Evolutionary conservation across 1,140 invertebrate species (phyloP).

Genomic region (Caenorhabditis tropicalis): DNA sequence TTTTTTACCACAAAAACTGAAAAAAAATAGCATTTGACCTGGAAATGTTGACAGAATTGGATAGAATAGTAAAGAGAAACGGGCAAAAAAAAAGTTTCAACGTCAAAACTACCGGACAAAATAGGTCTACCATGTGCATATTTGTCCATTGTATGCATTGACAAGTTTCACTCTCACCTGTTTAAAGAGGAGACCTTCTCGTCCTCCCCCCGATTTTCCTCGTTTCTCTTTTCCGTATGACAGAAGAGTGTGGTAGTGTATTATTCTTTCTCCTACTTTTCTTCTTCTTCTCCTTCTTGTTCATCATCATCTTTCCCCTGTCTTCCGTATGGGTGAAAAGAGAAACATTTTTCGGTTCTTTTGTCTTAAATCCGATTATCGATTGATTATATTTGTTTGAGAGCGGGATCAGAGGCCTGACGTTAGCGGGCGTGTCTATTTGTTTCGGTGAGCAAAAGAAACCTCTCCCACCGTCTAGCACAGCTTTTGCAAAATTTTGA

Average conservation of each 20-base stretch:
- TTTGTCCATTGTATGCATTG: slow-evolving; percentile 37
- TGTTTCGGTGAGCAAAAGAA: slow-evolving; percentile 31
- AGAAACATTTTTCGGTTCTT: slow-evolving; percentile 6
- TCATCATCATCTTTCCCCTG: neutral
- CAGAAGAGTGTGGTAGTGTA: slow-evolving; percentile 2
- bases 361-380: slow-evolving; percentile 33
- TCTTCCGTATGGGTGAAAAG: slow-evolving; percentile 20
- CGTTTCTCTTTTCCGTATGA: neutral
- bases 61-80: neutral
- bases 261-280: slow-evolving; percentile 10
- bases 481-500: neutral
- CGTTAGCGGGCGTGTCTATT: neutral
- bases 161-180: slow-evolving; percentile 47
- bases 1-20: too few relatives aligned
- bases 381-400: slow-evolving; percentile 38
- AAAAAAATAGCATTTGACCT: too few relatives aligned
- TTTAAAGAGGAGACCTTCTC: slow-evolving; percentile 23
- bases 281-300: neutral
- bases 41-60: too few relatives aligned
- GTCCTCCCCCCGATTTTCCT: neutral
- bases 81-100: neutral
- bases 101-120: slow-evolving; percentile 8
- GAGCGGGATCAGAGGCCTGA: neutral
- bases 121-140: slow-evolving; percentile 45
- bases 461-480: neutral